A percentile compares a stretch with the other conserved stretches of the same genome.
phyloP scores from a whole-genome alignment of 1,140 invertebrate genomes.

The Apis florea region DNA sequence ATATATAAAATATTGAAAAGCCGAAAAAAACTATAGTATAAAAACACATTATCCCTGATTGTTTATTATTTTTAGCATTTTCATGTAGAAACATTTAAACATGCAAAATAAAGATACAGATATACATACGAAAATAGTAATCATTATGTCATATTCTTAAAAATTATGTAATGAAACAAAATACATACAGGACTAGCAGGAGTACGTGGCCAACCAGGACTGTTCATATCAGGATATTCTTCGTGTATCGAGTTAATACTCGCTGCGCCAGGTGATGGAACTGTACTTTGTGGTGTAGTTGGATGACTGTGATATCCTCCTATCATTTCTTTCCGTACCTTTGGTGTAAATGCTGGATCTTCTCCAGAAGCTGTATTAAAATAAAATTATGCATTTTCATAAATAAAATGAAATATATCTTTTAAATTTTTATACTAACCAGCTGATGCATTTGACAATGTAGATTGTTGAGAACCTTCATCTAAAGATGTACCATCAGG shows the following conservation, averaged over 20 bases:
- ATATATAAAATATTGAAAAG: slow-evolving; percentile 72
- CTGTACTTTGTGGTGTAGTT: slow-evolving; percentile 86
- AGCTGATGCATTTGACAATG: slow-evolving; percentile 93
- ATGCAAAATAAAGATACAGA: slow-evolving; percentile 35
- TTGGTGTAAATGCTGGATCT: slow-evolving; percentile 89
- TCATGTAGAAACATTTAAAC: slow-evolving; percentile 17
- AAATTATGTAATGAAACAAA: slow-evolving; percentile 30
- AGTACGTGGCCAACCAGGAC: slow-evolving; percentile 92
- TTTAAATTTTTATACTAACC: slow-evolving; percentile 80
- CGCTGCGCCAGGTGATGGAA: slow-evolving; percentile 90
- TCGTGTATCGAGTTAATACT: slow-evolving; percentile 92
- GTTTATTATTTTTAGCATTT: slow-evolving; percentile 23
- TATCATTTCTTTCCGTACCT: slow-evolving; percentile 86
- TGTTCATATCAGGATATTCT: slow-evolving; percentile 93
- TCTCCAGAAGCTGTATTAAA: slow-evolving; percentile 88
- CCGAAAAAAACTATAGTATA: slow-evolving; percentile 22
- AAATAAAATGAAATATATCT: background rate
- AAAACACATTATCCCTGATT: slow-evolving; percentile 35
- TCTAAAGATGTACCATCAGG: slow-evolving; percentile 92
- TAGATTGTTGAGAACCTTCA: slow-evolving; percentile 95
- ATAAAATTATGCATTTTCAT: background rate
- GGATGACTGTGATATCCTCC: slow-evolving; percentile 85
- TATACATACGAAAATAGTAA: slow-evolving; percentile 41
- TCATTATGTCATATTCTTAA: slow-evolving; percentile 19
- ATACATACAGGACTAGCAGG: slow-evolving; percentile 92